Conservation (phyloP, 2,113 vertebrate species). For the Saguinus imperator region DNA sequence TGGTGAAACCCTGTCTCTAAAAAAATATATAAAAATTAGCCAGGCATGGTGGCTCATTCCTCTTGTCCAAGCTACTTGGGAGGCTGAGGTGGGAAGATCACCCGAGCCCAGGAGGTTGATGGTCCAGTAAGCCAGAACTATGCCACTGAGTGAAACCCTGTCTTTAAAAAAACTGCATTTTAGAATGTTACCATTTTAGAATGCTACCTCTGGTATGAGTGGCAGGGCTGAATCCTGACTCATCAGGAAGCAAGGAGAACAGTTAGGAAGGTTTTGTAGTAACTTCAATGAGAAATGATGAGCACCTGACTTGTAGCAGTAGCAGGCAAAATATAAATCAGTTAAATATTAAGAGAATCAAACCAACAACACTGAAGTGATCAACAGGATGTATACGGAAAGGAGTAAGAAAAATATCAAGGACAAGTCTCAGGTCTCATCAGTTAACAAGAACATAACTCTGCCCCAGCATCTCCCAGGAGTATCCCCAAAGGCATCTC, state of each 20-base stretch:
- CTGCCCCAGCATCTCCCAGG: not conserved
- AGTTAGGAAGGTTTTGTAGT: not conserved
- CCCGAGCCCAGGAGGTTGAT: too few relatives aligned
- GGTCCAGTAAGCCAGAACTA: too few relatives aligned
- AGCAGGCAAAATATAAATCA: not conserved
- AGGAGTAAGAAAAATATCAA: not conserved
- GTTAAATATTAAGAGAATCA: not conserved
- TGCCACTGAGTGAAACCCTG: too few relatives aligned
- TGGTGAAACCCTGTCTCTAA: too few relatives aligned
- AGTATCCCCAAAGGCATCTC: not conserved
- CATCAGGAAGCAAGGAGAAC: not conserved
- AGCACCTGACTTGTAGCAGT: not conserved
- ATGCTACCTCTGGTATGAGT: not conserved
- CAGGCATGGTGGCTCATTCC: too few relatives aligned
- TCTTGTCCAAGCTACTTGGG: too few relatives aligned
- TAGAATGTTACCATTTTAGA: too few relatives aligned
- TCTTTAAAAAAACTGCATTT: too few relatives aligned
- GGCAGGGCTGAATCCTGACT: not conserved
- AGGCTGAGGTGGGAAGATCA: too few relatives aligned
- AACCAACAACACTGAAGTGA: not conserved
- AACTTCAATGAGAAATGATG: not conserved
- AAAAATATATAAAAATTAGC: too few relatives aligned
- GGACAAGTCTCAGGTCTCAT: not conserved
- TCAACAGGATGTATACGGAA: not conserved
- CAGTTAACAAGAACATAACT: not conserved